Evolutionary conservation across 1,140 invertebrate genomes (phyloP).

Genomic region (Neodiprion lecontei): DNA sequence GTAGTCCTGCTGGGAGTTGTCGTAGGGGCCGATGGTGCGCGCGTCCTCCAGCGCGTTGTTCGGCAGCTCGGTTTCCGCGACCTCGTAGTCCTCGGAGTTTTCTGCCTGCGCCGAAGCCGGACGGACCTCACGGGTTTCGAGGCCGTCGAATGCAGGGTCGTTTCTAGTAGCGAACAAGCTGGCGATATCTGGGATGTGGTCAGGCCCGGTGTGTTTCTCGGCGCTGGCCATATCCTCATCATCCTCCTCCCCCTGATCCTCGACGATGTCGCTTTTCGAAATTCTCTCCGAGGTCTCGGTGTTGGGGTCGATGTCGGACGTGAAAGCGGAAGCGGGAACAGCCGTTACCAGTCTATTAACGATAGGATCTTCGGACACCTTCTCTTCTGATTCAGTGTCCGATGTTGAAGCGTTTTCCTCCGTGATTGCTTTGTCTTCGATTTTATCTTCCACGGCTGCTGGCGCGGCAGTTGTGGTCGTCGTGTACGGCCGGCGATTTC

Average conservation of each 20-base stretch:
- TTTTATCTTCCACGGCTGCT: constrained; percentile 48
- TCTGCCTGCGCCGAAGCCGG: constrained; percentile 36
- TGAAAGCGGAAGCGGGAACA: constrained; percentile 7
- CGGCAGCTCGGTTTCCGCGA: constrained; percentile 38
- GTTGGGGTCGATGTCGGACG: not conserved
- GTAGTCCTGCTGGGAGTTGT: constrained; percentile 50
- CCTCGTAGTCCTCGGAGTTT: constrained; percentile 27
- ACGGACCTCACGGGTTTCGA: constrained; percentile 51
- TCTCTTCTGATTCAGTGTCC: constrained; percentile 32
- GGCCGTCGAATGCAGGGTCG: constrained; percentile 50
- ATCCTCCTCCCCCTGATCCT: constrained; percentile 6
- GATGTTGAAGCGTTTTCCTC: constrained; percentile 31
- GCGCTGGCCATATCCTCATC: constrained; percentile 25
- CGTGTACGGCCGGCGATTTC: constrained; percentile 53
- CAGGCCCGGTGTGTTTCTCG: constrained; percentile 35
- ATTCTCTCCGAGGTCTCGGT: not conserved
- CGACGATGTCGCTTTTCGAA: constrained; percentile 16
- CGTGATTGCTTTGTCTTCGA: constrained; percentile 34
- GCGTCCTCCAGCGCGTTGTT: constrained; percentile 47
- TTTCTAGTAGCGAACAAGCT: constrained; percentile 50
- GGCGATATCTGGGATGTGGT: constrained; percentile 53
- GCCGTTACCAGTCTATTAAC: constrained; percentile 29
- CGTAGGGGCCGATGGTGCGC: constrained; percentile 56
- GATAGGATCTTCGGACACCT: constrained; percentile 29
- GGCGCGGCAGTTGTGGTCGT: constrained; percentile 48